A percentile compares a stretch with the other conserved stretches of the same genome.
phyloP scores from a whole-genome alignment of 2,888 invertebrate species.

The Formica aserva region DNA sequence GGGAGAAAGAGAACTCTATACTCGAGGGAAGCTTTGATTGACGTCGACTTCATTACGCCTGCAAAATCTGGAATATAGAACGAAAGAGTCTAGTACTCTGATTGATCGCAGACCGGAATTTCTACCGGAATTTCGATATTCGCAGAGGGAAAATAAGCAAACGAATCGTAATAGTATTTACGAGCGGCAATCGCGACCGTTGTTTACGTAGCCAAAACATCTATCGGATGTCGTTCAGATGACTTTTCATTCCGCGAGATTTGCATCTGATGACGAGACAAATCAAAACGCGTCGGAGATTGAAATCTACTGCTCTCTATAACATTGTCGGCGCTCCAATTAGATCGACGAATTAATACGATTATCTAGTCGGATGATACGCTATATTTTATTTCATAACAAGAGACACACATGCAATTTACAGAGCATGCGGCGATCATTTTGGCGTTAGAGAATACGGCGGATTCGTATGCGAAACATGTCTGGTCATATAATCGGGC shows the following conservation, averaged over 20 bases:
- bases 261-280: slow-evolving; percentile 23
- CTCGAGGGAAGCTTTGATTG: slow-evolving; percentile 65
- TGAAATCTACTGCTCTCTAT: slow-evolving; percentile 22
- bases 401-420: background rate
- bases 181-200: slow-evolving; percentile 27
- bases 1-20: background rate
- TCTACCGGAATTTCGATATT: slow-evolving; percentile 37
- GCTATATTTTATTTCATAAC: slow-evolving; percentile 1
- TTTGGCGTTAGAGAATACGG: slow-evolving; percentile 49
- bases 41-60: slow-evolving; percentile 69
- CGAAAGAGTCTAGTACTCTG: slow-evolving; percentile 55
- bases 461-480: slow-evolving; percentile 55
- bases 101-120: slow-evolving; percentile 69
- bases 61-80: slow-evolving; percentile 59
- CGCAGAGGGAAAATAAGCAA: slow-evolving; percentile 31
- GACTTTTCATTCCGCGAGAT: slow-evolving; percentile 29
- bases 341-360: slow-evolving; percentile 14
- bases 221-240: slow-evolving; percentile 15
- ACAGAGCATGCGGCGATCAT: slow-evolving; percentile 43
- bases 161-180: slow-evolving; percentile 60
- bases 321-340: slow-evolving; percentile 11
- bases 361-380: background rate
- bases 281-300: slow-evolving; percentile 9
- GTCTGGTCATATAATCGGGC: slow-evolving; percentile 67
- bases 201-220: slow-evolving; percentile 20